A percentile compares a stretch with the other conserved stretches of the same genome.
Evolutionary conservation across 2,888 invertebrate genomes (phyloP).

Genomic region (Coecobrya sp.): DNA sequence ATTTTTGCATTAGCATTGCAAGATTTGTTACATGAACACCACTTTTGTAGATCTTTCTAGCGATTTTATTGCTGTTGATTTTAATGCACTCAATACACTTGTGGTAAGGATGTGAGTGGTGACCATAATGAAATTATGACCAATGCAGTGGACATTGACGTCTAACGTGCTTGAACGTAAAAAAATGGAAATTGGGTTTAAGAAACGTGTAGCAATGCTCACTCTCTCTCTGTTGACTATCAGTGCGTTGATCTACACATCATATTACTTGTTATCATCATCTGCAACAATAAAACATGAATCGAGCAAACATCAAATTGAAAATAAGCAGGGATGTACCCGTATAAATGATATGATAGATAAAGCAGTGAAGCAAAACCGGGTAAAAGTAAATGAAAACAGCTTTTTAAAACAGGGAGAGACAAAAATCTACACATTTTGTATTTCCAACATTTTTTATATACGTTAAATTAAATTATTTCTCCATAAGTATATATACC

Average conservation of each 20-base stretch:
- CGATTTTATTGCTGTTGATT: conserved; percentile 29
- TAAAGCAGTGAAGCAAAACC: conserved; percentile 5
- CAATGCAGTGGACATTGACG: conserved; percentile 37
- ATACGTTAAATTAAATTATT: conserved; percentile 16
- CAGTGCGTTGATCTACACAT: conserved; percentile 50
- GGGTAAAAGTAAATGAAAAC: conserved; percentile 38
- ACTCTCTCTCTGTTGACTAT: conserved; percentile 54
- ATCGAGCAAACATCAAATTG: conserved; percentile 4
- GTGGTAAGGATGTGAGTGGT: background rate
- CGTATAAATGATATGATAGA: background rate
- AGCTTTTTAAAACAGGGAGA: background rate
- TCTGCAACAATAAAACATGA: conserved; percentile 42
- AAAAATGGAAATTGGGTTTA: background rate
- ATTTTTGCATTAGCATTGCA: conserved; percentile 20
- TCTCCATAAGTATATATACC: background rate
- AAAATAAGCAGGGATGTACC: background rate
- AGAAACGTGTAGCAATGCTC: background rate
- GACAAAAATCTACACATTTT: conserved; percentile 50
- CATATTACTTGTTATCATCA: conserved; percentile 52
- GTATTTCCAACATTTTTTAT: conserved; percentile 33
- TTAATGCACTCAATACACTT: conserved; percentile 17
- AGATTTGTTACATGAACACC: conserved; percentile 10
- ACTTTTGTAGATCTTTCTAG: conserved; percentile 19
- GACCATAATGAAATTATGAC: conserved; percentile 52
- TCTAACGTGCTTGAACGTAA: background rate